Conservation (phyloP, 2,797 vertebrate species). For the Cottoperca gobio region DNA sequence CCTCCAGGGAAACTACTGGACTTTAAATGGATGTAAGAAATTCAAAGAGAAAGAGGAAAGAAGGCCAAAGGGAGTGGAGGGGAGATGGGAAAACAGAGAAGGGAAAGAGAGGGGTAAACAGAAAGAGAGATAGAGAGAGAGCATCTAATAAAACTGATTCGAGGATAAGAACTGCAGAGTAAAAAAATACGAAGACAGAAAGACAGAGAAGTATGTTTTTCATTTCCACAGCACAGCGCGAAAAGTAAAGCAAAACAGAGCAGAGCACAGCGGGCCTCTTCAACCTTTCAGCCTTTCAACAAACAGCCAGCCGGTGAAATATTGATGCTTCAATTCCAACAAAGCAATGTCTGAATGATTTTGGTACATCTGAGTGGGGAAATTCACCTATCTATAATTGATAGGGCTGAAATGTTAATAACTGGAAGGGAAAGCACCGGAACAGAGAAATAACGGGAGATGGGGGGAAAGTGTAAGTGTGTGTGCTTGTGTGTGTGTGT, state of each 20-base stretch:
- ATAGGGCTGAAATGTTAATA: constrained; percentile 80
- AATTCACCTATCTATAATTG: constrained; percentile 79
- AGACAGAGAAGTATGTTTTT: constrained; percentile 44
- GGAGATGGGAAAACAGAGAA: background rate
- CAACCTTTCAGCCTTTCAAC: constrained; percentile 70
- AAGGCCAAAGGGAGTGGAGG: background rate
- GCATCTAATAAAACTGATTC: constrained; percentile 24
- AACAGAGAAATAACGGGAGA: constrained; percentile 25
- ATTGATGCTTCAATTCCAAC: constrained; percentile 82
- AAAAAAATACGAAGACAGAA: constrained; percentile 13
- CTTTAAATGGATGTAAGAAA: constrained; percentile 57
- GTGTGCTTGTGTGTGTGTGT: constrained; percentile 2
- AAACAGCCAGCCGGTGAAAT: constrained; percentile 81
- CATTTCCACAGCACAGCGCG: constrained; percentile 34
- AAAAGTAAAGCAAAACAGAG: constrained; percentile 43
- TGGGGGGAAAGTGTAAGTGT: constrained; percentile 14
- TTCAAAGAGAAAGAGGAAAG: constrained; percentile 16
- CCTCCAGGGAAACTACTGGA: constrained; percentile 41
- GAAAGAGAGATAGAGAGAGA: background rate
- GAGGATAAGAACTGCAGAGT: constrained; percentile 14
- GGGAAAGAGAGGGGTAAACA: background rate
- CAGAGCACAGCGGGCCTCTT: constrained; percentile 36
- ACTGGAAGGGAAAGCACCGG: constrained; percentile 57
- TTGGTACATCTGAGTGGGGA: constrained; percentile 66
- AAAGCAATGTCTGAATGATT: constrained; percentile 79